These are phyloP conservation scores for Ormia ochracea DNA, from an alignment of 2,888 invertebrate genomes.

Conservation along the genomic window DNA sequence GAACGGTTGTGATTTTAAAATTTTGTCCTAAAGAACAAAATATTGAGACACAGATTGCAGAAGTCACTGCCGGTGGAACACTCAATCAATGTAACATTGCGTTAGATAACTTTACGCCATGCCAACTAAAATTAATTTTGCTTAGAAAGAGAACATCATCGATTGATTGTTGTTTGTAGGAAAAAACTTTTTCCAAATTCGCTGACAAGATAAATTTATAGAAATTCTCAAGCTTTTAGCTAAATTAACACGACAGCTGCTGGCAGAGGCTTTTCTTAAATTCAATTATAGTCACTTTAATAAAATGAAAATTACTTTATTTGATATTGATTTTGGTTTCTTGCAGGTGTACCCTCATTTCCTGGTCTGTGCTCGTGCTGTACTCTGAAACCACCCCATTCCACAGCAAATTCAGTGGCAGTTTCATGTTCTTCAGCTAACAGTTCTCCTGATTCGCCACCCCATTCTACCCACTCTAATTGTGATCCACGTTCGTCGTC, in stretches of 20 bases:
- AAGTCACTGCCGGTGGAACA: neutral
- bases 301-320: slow-evolving; percentile 1
- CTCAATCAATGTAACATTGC: slow-evolving; percentile 49
- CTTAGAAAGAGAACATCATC: slow-evolving; percentile 36
- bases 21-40: slow-evolving; percentile 2
- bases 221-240: slow-evolving; percentile 64
- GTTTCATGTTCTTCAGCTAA: slow-evolving; percentile 72
- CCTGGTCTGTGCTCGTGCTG: slow-evolving; percentile 89
- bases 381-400: slow-evolving; percentile 81
- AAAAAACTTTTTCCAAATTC: neutral
- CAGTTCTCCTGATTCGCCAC: slow-evolving; percentile 74
- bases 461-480: slow-evolving; percentile 67
- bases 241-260: slow-evolving; percentile 65
- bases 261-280: neutral
- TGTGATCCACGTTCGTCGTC: slow-evolving; percentile 87
- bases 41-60: slow-evolving; percentile 5
- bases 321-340: slow-evolving; percentile 1
- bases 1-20: slow-evolving; percentile 44
- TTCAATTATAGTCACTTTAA: neutral
- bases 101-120: slow-evolving; percentile 48
- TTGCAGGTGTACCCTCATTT: slow-evolving; percentile 80
- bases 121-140: slow-evolving; percentile 59
- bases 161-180: slow-evolving; percentile 47
- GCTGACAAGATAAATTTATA: neutral
- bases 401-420: slow-evolving; percentile 72